Conservation (phyloP, 2,797 vertebrate genomes). For the Spondyliosoma cantharus region DNA sequence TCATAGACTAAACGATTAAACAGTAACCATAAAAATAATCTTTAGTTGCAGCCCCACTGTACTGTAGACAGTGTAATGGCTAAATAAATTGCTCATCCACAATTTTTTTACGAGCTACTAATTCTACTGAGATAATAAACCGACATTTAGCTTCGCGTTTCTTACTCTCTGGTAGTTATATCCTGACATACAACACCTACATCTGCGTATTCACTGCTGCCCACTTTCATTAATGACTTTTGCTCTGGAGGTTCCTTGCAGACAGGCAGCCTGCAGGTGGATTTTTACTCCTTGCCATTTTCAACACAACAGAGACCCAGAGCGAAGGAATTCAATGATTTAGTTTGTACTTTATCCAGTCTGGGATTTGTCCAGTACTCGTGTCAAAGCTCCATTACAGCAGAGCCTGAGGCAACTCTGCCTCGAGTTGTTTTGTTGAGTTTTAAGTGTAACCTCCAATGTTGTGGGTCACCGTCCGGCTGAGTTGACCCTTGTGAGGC, state of each 20-base stretch:
- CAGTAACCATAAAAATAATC: too few relatives aligned
- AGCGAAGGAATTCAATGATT: slow-evolving; percentile 36
- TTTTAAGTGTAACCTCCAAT: slow-evolving; percentile 20
- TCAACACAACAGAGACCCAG: slow-evolving; percentile 35
- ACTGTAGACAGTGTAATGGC: neutral
- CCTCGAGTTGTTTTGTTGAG: slow-evolving; percentile 11
- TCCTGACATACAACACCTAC: slow-evolving; percentile 17
- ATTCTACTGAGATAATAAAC: slow-evolving; percentile 10
- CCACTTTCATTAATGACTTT: slow-evolving; percentile 47
- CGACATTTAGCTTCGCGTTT: slow-evolving; percentile 12
- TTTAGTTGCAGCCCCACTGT: too few relatives aligned
- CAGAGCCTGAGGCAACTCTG: slow-evolving; percentile 32
- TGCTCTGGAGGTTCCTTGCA: slow-evolving; percentile 43
- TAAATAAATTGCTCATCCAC: neutral
- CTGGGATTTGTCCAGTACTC: slow-evolving; percentile 34
- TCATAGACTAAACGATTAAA: too few relatives aligned
- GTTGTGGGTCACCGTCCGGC: slow-evolving; percentile 14
- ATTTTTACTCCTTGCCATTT: slow-evolving; percentile 16
- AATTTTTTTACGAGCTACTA: slow-evolving; percentile 1
- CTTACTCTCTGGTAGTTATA: slow-evolving; percentile 16
- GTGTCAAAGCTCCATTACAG: slow-evolving; percentile 37
- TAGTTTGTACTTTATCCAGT: slow-evolving; percentile 37
- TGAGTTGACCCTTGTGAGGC: slow-evolving; percentile 42
- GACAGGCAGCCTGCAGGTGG: slow-evolving; percentile 19
- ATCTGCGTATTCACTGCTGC: slow-evolving; percentile 35